phyloP scores from a whole-genome alignment of 2,888 invertebrate genomes.

The Caenorhabditis auriculariae region DNA sequence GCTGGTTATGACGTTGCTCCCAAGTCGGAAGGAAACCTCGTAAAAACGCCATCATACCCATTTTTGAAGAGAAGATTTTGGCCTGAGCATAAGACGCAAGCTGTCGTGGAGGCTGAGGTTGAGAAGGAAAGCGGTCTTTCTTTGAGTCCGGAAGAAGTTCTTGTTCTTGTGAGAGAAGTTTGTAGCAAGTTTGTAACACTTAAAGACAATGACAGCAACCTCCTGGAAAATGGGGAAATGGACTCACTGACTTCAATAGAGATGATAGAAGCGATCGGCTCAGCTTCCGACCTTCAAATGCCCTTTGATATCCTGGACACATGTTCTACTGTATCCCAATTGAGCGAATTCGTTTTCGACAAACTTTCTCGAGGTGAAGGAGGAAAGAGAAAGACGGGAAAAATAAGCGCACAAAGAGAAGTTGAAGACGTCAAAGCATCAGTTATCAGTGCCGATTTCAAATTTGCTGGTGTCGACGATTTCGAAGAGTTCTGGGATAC shows the following conservation, averaged over 20 bases:
- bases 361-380: too few species aligned
- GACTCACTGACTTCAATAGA: constrained; percentile 41
- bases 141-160: neutral
- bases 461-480: constrained; percentile 27
- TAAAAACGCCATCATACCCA: constrained; percentile 35
- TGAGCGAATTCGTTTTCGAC: too few species aligned
- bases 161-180: constrained; percentile 12
- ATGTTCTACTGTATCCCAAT: constrained; percentile 22
- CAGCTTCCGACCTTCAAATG: constrained; percentile 28
- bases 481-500: constrained; percentile 36
- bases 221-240: constrained; percentile 26
- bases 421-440: too few species aligned
- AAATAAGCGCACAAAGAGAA: too few species aligned
- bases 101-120: neutral
- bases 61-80: constrained; percentile 40
- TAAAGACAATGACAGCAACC: constrained; percentile 18
- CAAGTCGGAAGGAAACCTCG: constrained; percentile 21
- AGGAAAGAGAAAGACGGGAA: too few species aligned
- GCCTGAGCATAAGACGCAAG: constrained; percentile 26
- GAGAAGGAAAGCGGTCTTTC: constrained; percentile 2
- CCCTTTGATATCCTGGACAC: constrained; percentile 36
- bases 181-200: constrained; percentile 25
- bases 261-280: constrained; percentile 36
- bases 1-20: constrained; percentile 25
- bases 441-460: constrained; percentile 19